A percentile compares a stretch with the other conserved stretches of the same genome.
Evolutionary conservation across 2,888 invertebrate species (phyloP).

Genomic region (Cerceris rybyensis): DNA sequence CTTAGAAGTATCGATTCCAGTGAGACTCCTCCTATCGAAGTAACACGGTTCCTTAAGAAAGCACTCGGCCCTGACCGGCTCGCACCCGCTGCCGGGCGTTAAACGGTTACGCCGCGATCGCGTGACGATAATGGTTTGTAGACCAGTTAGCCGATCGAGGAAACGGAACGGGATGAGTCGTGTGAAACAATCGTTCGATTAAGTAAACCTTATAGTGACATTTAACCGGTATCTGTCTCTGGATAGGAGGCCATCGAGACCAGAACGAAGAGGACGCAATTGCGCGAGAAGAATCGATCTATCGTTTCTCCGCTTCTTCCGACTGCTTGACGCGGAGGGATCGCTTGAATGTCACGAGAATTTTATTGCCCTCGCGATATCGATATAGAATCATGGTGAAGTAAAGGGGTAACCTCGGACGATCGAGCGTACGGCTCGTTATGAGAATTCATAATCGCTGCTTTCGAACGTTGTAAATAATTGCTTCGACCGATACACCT

Average conservation of each 20-base stretch:
- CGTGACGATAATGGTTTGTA: constrained; percentile 76
- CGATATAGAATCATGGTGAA: constrained; percentile 17
- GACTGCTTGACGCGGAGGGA: constrained; percentile 31
- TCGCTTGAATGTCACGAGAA: constrained; percentile 64
- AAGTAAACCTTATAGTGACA: constrained; percentile 76
- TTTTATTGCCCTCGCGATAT: constrained; percentile 45
- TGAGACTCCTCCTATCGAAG: neutral
- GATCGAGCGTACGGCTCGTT: constrained; percentile 1
- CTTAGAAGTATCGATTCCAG: neutral
- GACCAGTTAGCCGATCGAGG: constrained; percentile 63
- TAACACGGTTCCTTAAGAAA: constrained; percentile 16
- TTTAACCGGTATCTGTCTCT: constrained; percentile 75
- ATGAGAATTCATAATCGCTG: constrained; percentile 20
- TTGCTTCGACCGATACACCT: neutral
- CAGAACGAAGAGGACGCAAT: constrained; percentile 38
- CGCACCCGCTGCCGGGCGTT: constrained; percentile 55
- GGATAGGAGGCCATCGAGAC: constrained; percentile 65
- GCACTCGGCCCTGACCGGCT: constrained; percentile 25
- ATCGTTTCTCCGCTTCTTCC: constrained; percentile 50
- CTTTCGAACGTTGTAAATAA: neutral
- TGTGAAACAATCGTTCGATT: constrained; percentile 77
- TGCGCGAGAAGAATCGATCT: constrained; percentile 20
- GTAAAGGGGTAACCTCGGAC: constrained; percentile 18
- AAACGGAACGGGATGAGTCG: constrained; percentile 76
- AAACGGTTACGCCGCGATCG: constrained; percentile 61